Evolutionary conservation across 92 coral and sea anemone species (phyloP).

Genomic region (Siderastrea radians): DNA sequence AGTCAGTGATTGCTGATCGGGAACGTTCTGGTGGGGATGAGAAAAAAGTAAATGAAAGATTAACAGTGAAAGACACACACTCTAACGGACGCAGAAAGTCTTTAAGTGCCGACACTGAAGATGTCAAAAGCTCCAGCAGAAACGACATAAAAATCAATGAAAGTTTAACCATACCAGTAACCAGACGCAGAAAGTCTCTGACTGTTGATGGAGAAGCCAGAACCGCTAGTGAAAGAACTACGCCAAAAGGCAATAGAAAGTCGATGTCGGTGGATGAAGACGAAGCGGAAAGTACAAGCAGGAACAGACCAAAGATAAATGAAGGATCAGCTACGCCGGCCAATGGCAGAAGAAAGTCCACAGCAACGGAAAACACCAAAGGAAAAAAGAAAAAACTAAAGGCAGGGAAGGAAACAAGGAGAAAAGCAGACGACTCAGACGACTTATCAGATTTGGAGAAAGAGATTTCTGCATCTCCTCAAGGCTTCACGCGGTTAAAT

Average conservation of each 20-base stretch:
- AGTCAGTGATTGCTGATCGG: background rate
- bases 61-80: background rate
- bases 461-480: background rate
- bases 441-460: background rate
- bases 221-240: too few relatives aligned
- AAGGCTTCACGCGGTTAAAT: background rate
- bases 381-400: conserved; percentile 28
- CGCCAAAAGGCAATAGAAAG: background rate
- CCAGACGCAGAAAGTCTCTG: background rate
- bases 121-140: background rate
- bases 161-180: background rate
- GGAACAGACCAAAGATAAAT: background rate
- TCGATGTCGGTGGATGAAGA: background rate
- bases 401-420: conserved; percentile 3
- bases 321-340: background rate
- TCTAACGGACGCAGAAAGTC: conserved; percentile 3
- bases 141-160: background rate
- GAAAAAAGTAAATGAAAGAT: background rate
- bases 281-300: background rate
- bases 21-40: background rate
- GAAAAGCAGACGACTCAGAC: background rate
- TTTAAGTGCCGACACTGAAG: background rate
- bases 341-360: background rate
- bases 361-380: background rate
- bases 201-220: background rate